phyloP scores from a whole-genome alignment of 2,888 invertebrate species.

The Latheticus oryzae region DNA sequence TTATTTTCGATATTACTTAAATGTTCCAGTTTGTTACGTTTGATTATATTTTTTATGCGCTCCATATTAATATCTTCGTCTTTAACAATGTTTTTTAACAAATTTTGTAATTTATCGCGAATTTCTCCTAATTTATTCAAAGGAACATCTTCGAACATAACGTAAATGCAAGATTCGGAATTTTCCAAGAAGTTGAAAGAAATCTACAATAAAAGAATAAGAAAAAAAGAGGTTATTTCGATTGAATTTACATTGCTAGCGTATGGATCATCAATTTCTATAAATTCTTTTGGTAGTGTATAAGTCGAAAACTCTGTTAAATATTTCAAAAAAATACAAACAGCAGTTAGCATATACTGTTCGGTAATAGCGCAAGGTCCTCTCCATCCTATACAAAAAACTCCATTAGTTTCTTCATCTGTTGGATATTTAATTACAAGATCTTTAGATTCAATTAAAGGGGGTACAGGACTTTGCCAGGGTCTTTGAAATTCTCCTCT shows the following conservation, averaged over 20 bases:
- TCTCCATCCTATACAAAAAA: constrained; percentile 83
- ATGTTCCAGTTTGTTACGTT: constrained; percentile 76
- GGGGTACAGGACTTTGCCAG: constrained; percentile 80
- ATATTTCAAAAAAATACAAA: constrained; percentile 80
- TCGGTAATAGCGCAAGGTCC: constrained; percentile 76
- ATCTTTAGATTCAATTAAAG: constrained; percentile 69
- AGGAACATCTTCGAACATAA: constrained; percentile 82
- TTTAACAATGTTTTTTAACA: constrained; percentile 66
- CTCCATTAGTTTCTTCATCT: constrained; percentile 86
- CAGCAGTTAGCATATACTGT: constrained; percentile 72
- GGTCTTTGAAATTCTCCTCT: constrained; percentile 75
- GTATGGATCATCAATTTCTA: constrained; percentile 83
- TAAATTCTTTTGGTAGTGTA: constrained; percentile 84
- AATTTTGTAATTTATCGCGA: constrained; percentile 68
- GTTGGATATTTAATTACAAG: constrained; percentile 78
- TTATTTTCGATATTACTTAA: constrained; percentile 79
- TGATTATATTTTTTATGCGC: constrained; percentile 78
- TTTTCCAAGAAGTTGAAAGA: constrained; percentile 79
- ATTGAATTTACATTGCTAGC: constrained; percentile 77
- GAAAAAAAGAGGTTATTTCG: no score
- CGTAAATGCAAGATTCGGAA: constrained; percentile 75
- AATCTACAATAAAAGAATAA: constrained; percentile 66
- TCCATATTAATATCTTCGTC: constrained; percentile 77
- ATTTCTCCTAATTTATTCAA: constrained; percentile 74
- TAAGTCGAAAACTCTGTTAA: constrained; percentile 89